Evolutionary conservation across 2,113 vertebrate species (phyloP), one percentile per base, ranked within the genome.

Genomic region (Recurvirostra avosetta): DNA sequence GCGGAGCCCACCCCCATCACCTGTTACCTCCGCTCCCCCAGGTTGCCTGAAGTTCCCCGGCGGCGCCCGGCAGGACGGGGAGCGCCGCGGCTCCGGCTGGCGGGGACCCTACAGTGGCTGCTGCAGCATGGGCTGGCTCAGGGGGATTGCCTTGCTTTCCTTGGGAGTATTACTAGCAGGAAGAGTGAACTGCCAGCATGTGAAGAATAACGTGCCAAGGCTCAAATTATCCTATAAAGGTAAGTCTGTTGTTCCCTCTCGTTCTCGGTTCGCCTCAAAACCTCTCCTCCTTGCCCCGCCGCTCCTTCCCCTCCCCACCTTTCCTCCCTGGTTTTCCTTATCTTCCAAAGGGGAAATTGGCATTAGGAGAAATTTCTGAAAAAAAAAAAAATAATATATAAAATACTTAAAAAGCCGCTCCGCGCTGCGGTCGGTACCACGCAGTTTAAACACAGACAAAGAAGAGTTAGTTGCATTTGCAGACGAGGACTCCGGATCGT

Each of bases 181-280:
- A 77, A 98, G 96, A 97, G 98, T 96, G 49, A 96, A 94, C 98
- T 98, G 98, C 95, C 99, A 98, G 90, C 98, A 98, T 95, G 98
- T 97, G 97, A 99, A 99, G 97, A 99, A 96, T 98, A 99, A 99
- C 47, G 98, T 99, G 80, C 99, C 99, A 4, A 97, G 99, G 61
- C 98, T 99, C 97, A 99, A 98, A 98, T 98, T 99, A 68, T 99
- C 99, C 50, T 99, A 99, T 96, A 99, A 99, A 99, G 99, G 99
- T 99, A 98, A 98, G 98, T 94, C 93, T 81, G 85, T 86, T 82
- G 83, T 90, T 95, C 83, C 92, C 76, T 90, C 91, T 59, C 74
- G 15, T 81, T 81, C 94, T 26, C 71, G 34, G 62, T 90, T 92
- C 88, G 68, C 92, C 92, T 73, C 40, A 13, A 23, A 89, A 43